A percentile compares a stretch with the other conserved stretches of the same genome.
Evolutionary conservation across 35 echinoderm and acorn worm genomes (phyloP).

Genomic region (Heliocidaris tuberculata): DNA sequence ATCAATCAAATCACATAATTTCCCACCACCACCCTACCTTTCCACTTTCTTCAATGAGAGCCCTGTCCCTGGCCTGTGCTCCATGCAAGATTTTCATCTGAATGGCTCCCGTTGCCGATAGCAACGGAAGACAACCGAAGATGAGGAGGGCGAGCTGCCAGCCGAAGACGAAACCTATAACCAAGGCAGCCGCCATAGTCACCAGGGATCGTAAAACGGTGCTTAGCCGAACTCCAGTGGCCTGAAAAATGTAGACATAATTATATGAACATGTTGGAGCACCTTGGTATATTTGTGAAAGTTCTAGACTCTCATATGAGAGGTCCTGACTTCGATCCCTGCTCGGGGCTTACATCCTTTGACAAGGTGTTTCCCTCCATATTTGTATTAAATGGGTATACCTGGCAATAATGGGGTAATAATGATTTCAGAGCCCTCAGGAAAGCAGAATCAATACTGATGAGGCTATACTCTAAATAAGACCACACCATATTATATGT

Average conservation of each 20-base stretch:
- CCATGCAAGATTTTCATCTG: slow-evolving; percentile 70
- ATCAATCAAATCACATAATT: no score
- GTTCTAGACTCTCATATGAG: not conserved
- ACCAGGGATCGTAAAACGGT: slow-evolving; percentile 66
- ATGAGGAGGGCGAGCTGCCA: slow-evolving; percentile 84
- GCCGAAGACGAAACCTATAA: slow-evolving; percentile 79
- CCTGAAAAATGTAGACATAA: slow-evolving; percentile 45
- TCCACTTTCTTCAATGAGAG: slow-evolving; percentile 80
- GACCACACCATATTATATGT: no score
- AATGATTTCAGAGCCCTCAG: no score
- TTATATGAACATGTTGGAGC: not conserved
- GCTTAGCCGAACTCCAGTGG: slow-evolving; percentile 75
- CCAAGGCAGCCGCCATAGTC: slow-evolving; percentile 70
- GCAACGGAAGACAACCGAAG: slow-evolving; percentile 68
- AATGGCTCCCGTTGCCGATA: slow-evolving; percentile 64
- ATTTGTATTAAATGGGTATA: no score
- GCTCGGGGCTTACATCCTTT: not conserved
- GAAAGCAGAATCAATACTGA: no score
- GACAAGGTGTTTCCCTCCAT: no score
- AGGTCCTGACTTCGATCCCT: not conserved
- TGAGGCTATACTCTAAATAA: no score
- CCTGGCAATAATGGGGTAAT: no score
- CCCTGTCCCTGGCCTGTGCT: slow-evolving; percentile 60
- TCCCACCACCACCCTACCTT: slow-evolving; percentile 50
- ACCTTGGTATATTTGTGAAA: not conserved